These are phyloP conservation scores for Ophioderma brevispina DNA, from an alignment of 35 echinoderm and acorn worm genomes.

Conservation along the genomic window DNA sequence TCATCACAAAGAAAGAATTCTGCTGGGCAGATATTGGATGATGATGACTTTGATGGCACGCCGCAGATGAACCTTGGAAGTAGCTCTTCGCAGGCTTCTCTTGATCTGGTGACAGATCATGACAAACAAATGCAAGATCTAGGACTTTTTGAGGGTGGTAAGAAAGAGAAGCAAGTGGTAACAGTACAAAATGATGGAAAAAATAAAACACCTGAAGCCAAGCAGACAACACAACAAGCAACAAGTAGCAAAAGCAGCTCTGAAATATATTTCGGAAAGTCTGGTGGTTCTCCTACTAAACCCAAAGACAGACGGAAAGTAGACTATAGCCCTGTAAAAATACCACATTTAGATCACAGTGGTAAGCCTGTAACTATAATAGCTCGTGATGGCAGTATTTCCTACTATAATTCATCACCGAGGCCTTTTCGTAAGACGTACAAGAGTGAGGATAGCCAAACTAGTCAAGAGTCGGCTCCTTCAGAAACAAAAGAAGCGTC, in stretches of 20 bases:
- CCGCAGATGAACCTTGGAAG: too few relatives aligned
- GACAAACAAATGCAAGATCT: too few relatives aligned
- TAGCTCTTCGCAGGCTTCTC: too few relatives aligned
- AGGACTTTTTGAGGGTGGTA: too few relatives aligned
- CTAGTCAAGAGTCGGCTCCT: background rate
- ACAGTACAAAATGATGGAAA: background rate
- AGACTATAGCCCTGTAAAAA: background rate
- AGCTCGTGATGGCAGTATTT: background rate
- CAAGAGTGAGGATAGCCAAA: background rate
- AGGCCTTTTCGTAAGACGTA: background rate
- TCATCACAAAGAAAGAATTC: too few relatives aligned
- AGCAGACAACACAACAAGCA: conserved; percentile 1
- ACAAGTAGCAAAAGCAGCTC: conserved; percentile 43
- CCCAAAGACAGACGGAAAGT: background rate
- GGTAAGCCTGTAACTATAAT: conserved; percentile 18
- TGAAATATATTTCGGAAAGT: conserved; percentile 47
- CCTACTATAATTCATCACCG: conserved; percentile 7
- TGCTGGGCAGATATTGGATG: too few relatives aligned
- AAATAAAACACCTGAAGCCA: background rate
- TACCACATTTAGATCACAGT: background rate
- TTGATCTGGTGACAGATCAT: too few relatives aligned
- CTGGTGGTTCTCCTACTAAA: conserved; percentile 5
- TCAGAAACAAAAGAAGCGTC: background rate
- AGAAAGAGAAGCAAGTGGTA: too few relatives aligned
- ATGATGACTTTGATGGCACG: too few relatives aligned